Evolutionary conservation across 2,797 vertebrate species (phyloP).

Genomic region (Rhinatrema bivittatum): DNA sequence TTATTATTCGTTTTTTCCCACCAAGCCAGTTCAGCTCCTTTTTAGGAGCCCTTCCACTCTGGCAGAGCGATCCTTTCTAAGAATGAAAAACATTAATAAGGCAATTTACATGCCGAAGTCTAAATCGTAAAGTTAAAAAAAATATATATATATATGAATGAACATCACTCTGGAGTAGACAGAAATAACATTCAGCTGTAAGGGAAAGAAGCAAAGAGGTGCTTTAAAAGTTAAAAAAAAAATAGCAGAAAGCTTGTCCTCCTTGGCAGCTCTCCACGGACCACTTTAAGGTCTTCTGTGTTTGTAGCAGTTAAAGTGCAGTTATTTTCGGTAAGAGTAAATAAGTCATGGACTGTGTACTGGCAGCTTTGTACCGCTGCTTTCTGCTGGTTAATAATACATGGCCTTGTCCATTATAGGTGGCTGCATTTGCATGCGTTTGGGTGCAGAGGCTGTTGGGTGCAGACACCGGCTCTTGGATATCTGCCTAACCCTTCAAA

Average conservation of each 20-base stretch:
- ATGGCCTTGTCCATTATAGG: slow-evolving; percentile 69
- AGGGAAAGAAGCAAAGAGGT: slow-evolving; percentile 16
- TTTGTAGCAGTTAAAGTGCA: slow-evolving; percentile 55
- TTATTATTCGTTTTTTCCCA: too few relatives aligned
- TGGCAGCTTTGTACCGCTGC: slow-evolving; percentile 50
- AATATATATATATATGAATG: slow-evolving; percentile 24
- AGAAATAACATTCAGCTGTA: slow-evolving; percentile 21
- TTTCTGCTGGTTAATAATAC: slow-evolving; percentile 70
- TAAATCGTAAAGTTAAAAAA: too few relatives aligned
- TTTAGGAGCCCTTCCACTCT: too few relatives aligned
- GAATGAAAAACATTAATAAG: too few relatives aligned
- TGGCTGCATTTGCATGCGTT: slow-evolving; percentile 42
- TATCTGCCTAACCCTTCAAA: slow-evolving; percentile 28
- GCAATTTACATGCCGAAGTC: too few relatives aligned
- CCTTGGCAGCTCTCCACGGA: slow-evolving; percentile 41
- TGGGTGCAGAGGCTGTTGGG: slow-evolving; percentile 50
- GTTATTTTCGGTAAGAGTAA: slow-evolving; percentile 58
- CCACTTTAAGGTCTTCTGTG: slow-evolving; percentile 50
- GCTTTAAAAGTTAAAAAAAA: too few relatives aligned
- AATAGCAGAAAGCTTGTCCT: slow-evolving; percentile 36
- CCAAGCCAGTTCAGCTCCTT: slow-evolving; percentile 8
- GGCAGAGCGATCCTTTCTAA: too few relatives aligned
- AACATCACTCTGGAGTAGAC: slow-evolving; percentile 24
- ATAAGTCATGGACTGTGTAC: slow-evolving; percentile 46
- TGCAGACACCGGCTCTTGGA: slow-evolving; percentile 36